Percentiles rank a stretch among this genome's conserved stretches.
phyloP scores from a whole-genome alignment of 2,888 invertebrate genomes.

The Dilophus febrilis region DNA sequence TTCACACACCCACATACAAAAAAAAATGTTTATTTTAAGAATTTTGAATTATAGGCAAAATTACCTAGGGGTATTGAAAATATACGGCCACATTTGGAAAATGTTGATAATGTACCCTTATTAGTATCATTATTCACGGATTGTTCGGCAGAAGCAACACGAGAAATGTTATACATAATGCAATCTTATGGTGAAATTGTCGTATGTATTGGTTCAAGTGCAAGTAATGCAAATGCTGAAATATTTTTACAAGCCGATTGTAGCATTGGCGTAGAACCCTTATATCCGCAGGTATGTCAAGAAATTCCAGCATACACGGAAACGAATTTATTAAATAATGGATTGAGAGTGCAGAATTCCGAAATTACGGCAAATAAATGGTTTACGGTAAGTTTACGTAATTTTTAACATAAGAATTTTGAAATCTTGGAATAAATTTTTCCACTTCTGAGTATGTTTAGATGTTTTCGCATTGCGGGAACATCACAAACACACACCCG shows the following conservation, averaged over 20 bases:
- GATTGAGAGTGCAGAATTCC: conserved; percentile 14
- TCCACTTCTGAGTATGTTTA: no score
- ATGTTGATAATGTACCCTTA: conserved; percentile 93
- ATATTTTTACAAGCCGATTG: conserved; percentile 86
- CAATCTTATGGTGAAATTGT: conserved; percentile 91
- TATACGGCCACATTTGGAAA: conserved; percentile 85
- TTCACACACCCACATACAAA: background rate
- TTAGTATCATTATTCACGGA: conserved; percentile 95
- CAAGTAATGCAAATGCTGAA: conserved; percentile 70
- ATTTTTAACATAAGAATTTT: background rate
- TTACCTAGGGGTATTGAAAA: conserved; percentile 92
- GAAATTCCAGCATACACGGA: conserved; percentile 26
- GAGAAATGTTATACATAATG: conserved; percentile 90
- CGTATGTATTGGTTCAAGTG: conserved; percentile 81
- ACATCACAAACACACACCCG: no score
- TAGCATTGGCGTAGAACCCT: conserved; percentile 82
- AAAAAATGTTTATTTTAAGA: background rate
- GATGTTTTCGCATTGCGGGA: no score
- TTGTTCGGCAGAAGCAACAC: conserved; percentile 80
- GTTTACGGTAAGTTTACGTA: background rate
- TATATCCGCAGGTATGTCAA: conserved; percentile 56
- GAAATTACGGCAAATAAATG: no score
- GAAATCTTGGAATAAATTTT: no score
- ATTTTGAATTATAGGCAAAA: conserved; percentile 56
- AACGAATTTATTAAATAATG: conserved; percentile 25